Evolutionary conservation across 1,140 invertebrate genomes (phyloP).

Genomic region (Colletes gigas): DNA sequence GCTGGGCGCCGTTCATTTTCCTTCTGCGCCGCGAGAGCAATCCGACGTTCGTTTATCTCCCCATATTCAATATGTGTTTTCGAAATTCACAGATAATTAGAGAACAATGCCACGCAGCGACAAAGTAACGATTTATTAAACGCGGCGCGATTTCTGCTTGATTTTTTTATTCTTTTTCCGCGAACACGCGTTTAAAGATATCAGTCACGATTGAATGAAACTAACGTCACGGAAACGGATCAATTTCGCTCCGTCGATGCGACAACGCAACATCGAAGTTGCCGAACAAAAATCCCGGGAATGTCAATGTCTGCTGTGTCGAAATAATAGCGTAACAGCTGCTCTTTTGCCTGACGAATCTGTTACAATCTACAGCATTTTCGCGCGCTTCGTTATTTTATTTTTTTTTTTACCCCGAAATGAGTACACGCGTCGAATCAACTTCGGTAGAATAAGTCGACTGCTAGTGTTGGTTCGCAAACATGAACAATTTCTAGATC

Average conservation of each 20-base stretch:
- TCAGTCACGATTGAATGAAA: conserved; percentile 16
- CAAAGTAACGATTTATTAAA: no score
- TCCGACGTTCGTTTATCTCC: not conserved
- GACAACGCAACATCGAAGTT: not conserved
- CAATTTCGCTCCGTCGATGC: not conserved
- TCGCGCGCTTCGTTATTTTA: not conserved
- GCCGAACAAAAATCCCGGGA: not conserved
- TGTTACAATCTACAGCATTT: not conserved
- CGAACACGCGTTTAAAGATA: not conserved
- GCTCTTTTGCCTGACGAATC: not conserved
- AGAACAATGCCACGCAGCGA: no score
- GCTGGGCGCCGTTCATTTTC: not conserved
- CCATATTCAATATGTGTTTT: not conserved
- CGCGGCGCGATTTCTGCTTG: no score
- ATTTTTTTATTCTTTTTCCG: not conserved
- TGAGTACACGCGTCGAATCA: not conserved
- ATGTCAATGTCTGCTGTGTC: conserved; percentile 12
- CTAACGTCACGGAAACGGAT: conserved; percentile 4
- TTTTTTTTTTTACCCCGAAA: not conserved
- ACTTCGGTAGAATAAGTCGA: not conserved
- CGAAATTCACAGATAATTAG: not conserved
- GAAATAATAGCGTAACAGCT: not conserved
- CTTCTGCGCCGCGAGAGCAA: not conserved
- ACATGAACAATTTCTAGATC: no score
- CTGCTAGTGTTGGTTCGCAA: not conserved